These are phyloP conservation scores for Parauchenoglanis punctatus DNA, from an alignment of 2,797 vertebrate species.

Conservation along the genomic window DNA sequence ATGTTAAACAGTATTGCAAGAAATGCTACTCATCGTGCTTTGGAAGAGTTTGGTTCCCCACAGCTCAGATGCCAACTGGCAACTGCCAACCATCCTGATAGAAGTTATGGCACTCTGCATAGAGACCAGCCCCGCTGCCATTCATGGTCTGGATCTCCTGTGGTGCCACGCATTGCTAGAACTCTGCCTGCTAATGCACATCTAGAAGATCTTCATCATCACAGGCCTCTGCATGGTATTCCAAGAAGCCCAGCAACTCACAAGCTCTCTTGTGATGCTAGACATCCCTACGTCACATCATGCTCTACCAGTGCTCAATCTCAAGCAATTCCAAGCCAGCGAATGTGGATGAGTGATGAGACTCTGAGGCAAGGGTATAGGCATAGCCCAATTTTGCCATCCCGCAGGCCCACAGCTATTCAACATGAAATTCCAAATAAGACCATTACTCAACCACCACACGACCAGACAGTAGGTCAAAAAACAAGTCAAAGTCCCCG, in stretches of 20 bases:
- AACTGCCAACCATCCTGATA: constrained; percentile 44
- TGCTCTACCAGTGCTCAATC: constrained; percentile 10
- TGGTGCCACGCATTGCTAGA: constrained; percentile 59
- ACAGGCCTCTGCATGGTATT: constrained; percentile 57
- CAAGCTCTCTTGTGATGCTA: constrained; percentile 64
- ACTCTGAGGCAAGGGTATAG: constrained; percentile 59
- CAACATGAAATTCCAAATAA: constrained; percentile 66
- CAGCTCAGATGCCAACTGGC: constrained; percentile 61
- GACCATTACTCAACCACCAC: constrained; percentile 36
- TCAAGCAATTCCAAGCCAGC: constrained; percentile 51
- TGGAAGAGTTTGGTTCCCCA: constrained; percentile 75
- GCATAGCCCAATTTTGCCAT: constrained; percentile 65
- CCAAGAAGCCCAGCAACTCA: constrained; percentile 72
- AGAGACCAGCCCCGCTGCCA: constrained; percentile 59
- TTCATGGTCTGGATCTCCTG: constrained; percentile 70
- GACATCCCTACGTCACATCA: constrained; percentile 45
- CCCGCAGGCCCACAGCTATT: constrained; percentile 72
- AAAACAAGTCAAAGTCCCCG: constrained; percentile 46
- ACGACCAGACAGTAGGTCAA: constrained; percentile 35
- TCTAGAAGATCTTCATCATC: constrained; percentile 57
- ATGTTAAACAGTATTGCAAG: constrained; percentile 63
- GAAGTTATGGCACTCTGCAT: constrained; percentile 13
- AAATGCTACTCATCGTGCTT: constrained; percentile 67
- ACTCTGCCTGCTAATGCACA: constrained; percentile 66
- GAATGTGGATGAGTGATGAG: constrained; percentile 53